A percentile compares a stretch with the other conserved stretches of the same genome.
Evolutionary conservation across 2,113 vertebrate genomes (phyloP).

Genomic region (Brachypteracias leptosomus): DNA sequence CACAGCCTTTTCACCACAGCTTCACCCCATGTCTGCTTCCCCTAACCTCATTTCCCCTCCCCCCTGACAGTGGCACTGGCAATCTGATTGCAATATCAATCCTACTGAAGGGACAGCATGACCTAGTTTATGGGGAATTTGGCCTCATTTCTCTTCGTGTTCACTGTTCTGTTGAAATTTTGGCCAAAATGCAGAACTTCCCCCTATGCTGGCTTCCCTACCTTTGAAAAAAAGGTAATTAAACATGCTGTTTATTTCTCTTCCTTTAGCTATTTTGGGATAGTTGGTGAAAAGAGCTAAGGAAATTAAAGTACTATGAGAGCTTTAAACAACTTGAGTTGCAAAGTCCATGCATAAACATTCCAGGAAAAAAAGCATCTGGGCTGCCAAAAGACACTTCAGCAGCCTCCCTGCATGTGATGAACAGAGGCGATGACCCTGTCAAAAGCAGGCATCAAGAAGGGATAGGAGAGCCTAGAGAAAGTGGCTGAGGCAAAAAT

Average conservation of each 20-base stretch:
- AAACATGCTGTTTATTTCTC: not conserved
- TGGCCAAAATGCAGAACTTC: not conserved
- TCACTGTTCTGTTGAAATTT: conserved; percentile 8
- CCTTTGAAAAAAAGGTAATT: not conserved
- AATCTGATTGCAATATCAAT: not conserved
- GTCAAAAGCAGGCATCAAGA: not conserved
- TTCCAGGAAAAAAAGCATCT: not conserved
- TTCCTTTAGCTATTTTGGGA: not conserved
- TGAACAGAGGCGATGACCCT: not conserved
- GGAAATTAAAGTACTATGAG: not conserved
- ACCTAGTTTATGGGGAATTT: conserved; percentile 25
- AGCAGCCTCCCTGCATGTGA: not conserved
- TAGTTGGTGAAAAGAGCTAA: not conserved
- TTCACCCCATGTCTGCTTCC: not conserved
- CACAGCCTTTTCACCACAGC: not conserved
- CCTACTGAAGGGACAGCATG: not conserved
- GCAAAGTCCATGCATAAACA: not conserved
- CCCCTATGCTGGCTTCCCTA: not conserved
- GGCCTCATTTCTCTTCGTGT: conserved; percentile 46
- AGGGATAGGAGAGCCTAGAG: not conserved
- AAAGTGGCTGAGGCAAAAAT: not conserved
- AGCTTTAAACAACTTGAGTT: not conserved
- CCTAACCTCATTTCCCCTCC: not conserved
- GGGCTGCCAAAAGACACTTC: not conserved
- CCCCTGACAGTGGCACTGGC: not conserved